Evolutionary conservation across 92 coral and sea anemone species (phyloP).

Genomic region (Metridium senile): DNA sequence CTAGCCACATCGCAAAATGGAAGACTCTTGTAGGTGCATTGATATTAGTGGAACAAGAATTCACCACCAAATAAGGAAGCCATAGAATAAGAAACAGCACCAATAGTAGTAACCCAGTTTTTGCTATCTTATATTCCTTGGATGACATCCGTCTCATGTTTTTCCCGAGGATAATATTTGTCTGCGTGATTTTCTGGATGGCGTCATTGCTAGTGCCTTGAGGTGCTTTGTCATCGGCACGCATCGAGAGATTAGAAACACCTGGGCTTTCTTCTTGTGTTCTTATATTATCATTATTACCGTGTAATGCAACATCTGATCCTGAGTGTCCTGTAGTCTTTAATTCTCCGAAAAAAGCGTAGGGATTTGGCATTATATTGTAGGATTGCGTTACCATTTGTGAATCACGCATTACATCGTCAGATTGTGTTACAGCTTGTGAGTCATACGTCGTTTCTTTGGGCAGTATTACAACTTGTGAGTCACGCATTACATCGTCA

Average conservation of each 20-base stretch:
- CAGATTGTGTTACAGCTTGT: not conserved
- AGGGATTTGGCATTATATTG: not conserved
- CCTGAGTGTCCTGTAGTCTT: not conserved
- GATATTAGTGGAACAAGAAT: constrained; percentile 60
- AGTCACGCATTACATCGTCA: not conserved
- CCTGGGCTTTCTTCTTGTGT: not conserved
- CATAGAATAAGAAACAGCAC: constrained; percentile 74
- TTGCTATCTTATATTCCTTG: constrained; percentile 84
- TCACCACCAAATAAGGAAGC: constrained; percentile 90
- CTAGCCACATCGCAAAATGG: constrained; percentile 81
- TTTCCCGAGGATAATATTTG: constrained; percentile 13
- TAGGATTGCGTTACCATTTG: not conserved
- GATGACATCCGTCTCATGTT: constrained; percentile 35
- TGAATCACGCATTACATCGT: not conserved
- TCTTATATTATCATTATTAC: not conserved
- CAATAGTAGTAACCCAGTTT: constrained; percentile 72
- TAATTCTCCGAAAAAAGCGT: constrained; percentile 3
- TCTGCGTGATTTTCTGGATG: not conserved
- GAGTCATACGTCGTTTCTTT: not conserved
- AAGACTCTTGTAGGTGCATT: constrained; percentile 52
- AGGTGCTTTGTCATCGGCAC: not conserved
- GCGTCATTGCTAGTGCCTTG: not conserved
- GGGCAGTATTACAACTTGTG: not conserved
- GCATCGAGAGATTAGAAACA: not conserved
- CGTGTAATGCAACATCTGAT: not conserved